Percentiles rank a stretch among this genome's conserved stretches.
phyloP scores from a whole-genome alignment of 2,888 invertebrate species.

The Pyrrhosoma nymphula region DNA sequence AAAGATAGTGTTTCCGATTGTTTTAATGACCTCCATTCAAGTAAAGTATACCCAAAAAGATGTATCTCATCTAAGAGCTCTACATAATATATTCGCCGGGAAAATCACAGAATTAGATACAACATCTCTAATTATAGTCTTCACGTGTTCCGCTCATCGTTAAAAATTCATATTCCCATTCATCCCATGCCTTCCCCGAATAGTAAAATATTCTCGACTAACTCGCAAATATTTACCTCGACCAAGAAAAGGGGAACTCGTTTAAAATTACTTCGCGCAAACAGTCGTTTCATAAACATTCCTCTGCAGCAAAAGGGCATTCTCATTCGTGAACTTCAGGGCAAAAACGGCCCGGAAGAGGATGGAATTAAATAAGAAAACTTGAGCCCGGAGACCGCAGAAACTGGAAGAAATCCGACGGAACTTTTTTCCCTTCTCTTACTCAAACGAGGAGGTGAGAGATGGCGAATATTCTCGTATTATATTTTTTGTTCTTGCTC shows the following conservation, averaged over 20 bases:
- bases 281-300: neutral
- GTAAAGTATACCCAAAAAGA: too few species aligned
- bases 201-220: neutral
- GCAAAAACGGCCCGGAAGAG: neutral
- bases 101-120: neutral
- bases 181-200: neutral
- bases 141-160: neutral
- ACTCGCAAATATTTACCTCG: neutral
- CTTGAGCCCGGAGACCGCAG: slow-evolving; percentile 12
- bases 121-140: neutral
- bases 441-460: slow-evolving; percentile 10
- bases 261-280: neutral
- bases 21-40: too few species aligned
- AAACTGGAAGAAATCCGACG: slow-evolving; percentile 20
- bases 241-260: neutral
- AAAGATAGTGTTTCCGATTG: too few species aligned
- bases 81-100: neutral
- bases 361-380: neutral
- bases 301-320: neutral
- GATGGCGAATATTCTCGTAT: neutral
- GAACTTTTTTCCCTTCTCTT: neutral
- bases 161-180: neutral
- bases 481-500: neutral
- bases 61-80: too few species aligned
- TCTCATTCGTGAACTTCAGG: neutral